A percentile compares a stretch with the other conserved stretches of the same genome.
These are phyloP conservation scores for Temnothorax longispinosus DNA, from an alignment of 1,140 invertebrate species.

Conservation along the genomic window DNA sequence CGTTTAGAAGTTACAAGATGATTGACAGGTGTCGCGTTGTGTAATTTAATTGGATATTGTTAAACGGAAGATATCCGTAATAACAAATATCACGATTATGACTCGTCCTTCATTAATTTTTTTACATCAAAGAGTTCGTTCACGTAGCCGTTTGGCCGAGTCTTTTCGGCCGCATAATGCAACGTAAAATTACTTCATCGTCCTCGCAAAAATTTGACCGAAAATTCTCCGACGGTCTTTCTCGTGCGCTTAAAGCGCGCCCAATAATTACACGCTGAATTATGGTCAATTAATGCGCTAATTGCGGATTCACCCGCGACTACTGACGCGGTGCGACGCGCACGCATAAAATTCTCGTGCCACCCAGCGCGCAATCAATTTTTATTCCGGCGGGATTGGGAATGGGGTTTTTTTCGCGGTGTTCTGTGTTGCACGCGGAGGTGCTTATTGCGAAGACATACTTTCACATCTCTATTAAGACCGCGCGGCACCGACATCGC, in stretches of 20 bases:
- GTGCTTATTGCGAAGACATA: slow-evolving; percentile 51
- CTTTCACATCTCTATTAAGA: slow-evolving; percentile 79
- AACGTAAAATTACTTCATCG: slow-evolving; percentile 47
- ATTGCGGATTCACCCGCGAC: slow-evolving; percentile 80
- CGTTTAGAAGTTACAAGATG: neutral
- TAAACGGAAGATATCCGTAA: neutral
- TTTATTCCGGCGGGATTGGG: slow-evolving; percentile 71
- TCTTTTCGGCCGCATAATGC: slow-evolving; percentile 25
- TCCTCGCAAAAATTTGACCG: slow-evolving; percentile 40
- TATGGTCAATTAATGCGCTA: slow-evolving; percentile 83
- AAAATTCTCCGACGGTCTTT: slow-evolving; percentile 15
- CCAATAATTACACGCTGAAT: slow-evolving; percentile 82
- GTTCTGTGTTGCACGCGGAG: neutral
- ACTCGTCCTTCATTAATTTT: neutral
- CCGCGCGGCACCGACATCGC: slow-evolving; percentile 3
- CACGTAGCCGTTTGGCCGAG: neutral
- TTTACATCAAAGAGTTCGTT: neutral
- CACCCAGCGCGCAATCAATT: slow-evolving; percentile 79
- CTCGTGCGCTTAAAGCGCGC: slow-evolving; percentile 2
- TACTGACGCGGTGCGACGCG: slow-evolving; percentile 13
- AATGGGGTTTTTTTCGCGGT: slow-evolving; percentile 69
- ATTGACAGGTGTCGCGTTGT: neutral
- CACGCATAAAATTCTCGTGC: slow-evolving; percentile 33
- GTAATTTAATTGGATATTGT: neutral
- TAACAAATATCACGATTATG: neutral